These are phyloP conservation scores for Myiothlypis chrysogaster DNA, from an alignment of 2,797 vertebrate genomes.

Conservation along the genomic window DNA sequence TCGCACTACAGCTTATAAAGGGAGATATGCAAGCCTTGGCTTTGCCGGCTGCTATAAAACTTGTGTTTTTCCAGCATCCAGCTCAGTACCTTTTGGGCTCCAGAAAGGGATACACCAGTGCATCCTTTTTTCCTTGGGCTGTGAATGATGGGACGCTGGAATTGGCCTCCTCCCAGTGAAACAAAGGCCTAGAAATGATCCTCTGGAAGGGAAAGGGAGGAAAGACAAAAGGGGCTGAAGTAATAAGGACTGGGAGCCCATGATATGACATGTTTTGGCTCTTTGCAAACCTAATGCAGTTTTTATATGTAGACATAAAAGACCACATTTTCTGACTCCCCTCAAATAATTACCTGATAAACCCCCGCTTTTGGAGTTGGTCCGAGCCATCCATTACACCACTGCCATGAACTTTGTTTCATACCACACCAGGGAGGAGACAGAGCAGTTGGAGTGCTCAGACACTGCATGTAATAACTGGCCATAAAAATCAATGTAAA, in stretches of 20 bases:
- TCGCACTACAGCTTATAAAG: neutral
- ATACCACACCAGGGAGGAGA: conserved; percentile 67
- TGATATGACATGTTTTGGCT: conserved; percentile 36
- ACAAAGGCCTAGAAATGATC: neutral
- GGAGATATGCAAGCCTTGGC: neutral
- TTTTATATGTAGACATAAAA: conserved; percentile 66
- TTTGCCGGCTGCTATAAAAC: neutral
- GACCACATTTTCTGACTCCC: conserved; percentile 23
- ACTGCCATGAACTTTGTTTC: conserved; percentile 69
- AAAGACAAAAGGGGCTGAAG: neutral
- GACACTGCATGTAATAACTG: conserved; percentile 50
- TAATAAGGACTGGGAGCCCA: neutral
- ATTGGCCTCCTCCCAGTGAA: neutral
- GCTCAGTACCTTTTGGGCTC: neutral
- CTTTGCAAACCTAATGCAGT: conserved; percentile 28
- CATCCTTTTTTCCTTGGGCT: neutral
- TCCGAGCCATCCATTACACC: conserved; percentile 52
- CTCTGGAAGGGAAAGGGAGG: neutral
- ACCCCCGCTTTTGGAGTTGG: conserved; percentile 45
- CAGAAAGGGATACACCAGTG: neutral
- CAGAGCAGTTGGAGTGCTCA: conserved; percentile 41
- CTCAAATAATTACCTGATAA: conserved; percentile 56
- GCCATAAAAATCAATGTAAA: conserved; percentile 68
- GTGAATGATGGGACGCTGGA: neutral
- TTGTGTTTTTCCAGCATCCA: neutral